These are phyloP conservation scores for Pimephales promelas DNA, from an alignment of 2,113 vertebrate species.

Conservation along the genomic window DNA sequence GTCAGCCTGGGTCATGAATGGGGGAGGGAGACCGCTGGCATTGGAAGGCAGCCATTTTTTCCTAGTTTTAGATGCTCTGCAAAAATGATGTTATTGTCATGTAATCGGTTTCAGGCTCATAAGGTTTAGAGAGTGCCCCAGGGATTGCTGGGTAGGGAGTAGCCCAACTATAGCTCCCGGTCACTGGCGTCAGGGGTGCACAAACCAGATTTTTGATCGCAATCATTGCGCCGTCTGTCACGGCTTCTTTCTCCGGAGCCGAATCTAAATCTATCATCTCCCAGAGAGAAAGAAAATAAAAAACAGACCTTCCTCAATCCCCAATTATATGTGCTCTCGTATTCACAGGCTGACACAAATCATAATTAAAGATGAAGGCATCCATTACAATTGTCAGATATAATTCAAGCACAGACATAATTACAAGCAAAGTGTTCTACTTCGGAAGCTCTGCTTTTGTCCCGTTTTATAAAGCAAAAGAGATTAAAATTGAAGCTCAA, in stretches of 20 bases:
- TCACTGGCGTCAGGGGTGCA: background rate
- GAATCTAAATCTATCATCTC: slow-evolving; percentile 40
- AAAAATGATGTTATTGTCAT: slow-evolving; percentile 29
- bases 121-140: slow-evolving; percentile 7
- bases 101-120: slow-evolving; percentile 16
- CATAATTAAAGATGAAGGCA: slow-evolving; percentile 77
- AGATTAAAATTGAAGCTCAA: slow-evolving; percentile 8
- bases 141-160: slow-evolving; percentile 32
- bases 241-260: slow-evolving; percentile 33
- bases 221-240: slow-evolving; percentile 6
- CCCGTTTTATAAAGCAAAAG: slow-evolving; percentile 29
- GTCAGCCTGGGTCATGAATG: background rate
- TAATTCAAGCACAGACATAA: slow-evolving; percentile 68
- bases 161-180: background rate
- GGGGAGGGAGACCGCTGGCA: background rate
- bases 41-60: background rate
- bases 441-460: slow-evolving; percentile 33
- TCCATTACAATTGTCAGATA: slow-evolving; percentile 77
- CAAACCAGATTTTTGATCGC: slow-evolving; percentile 33
- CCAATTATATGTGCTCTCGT: slow-evolving; percentile 73
- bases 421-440: slow-evolving; percentile 60
- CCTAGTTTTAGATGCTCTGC: background rate
- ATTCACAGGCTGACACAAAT: slow-evolving; percentile 70
- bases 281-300: slow-evolving; percentile 52
- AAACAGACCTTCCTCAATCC: slow-evolving; percentile 59